Conservation (phyloP, 1,140 invertebrate genomes). For the Polypedilum vanderplanki region DNA sequence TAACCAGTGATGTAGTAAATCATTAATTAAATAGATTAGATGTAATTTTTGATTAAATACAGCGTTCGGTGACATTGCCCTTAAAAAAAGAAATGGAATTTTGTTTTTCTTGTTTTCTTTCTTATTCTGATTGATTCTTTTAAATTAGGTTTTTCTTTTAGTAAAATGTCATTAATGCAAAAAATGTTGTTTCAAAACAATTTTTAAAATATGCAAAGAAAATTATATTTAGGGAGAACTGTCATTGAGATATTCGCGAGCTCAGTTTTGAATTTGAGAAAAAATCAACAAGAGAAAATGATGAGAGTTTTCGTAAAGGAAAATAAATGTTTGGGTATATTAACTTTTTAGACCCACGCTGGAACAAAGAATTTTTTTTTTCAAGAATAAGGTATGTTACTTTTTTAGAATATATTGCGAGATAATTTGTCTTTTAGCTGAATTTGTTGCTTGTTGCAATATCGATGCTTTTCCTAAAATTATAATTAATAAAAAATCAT, state of each 20-base stretch:
- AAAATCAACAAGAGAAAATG: no score
- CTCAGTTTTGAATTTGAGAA: no score
- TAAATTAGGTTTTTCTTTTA: no score
- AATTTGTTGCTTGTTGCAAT: conserved; percentile 67
- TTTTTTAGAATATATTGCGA: conserved; percentile 76
- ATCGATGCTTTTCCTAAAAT: conserved; percentile 83
- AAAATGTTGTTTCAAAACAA: no score
- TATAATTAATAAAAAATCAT: conserved; percentile 43
- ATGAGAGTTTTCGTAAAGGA: no score
- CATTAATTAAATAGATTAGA: conserved; percentile 96
- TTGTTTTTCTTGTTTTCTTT: no score
- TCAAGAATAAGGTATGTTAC: conserved; percentile 47
- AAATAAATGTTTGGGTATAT: conserved; percentile 35
- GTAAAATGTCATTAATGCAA: no score
- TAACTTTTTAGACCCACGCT: conserved; percentile 19
- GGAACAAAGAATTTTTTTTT: conserved; percentile 20
- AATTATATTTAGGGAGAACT: no score
- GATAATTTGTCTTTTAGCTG: conserved; percentile 71
- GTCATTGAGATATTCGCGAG: no score
- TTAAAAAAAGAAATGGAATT: conserved; percentile 38
- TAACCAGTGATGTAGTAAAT: conserved; percentile 96
- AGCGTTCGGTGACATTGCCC: conserved; percentile 67
- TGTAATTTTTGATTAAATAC: conserved; percentile 87
- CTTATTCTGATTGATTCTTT: no score
- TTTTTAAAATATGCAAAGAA: no score